Conservation (phyloP, 2,113 vertebrate genomes). For the Steatornis caripensis region DNA sequence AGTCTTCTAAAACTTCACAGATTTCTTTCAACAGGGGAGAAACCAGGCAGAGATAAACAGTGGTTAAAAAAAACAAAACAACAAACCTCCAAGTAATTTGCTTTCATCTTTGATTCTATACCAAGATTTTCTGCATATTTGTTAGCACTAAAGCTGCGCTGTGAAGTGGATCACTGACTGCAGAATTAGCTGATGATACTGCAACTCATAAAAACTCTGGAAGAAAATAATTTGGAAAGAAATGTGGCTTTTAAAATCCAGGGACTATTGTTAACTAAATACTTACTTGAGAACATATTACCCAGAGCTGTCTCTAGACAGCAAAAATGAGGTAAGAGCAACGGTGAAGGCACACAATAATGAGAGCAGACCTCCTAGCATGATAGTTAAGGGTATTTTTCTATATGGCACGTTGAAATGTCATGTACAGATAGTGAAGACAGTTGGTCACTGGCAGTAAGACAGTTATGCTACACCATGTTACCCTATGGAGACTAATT, state of each 20-base stretch:
- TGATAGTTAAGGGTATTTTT: not conserved
- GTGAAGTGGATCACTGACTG: not conserved
- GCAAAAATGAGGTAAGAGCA: not conserved
- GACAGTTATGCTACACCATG: rapidly evolving
- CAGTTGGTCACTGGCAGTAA: not conserved
- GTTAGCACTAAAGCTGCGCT: not conserved
- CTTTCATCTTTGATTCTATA: not conserved
- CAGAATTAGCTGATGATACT: not conserved
- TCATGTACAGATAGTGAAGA: not conserved
- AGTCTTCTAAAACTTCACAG: not conserved
- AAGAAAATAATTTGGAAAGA: not conserved
- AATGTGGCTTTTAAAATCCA: not conserved
- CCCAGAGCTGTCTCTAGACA: not conserved
- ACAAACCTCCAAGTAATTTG: not conserved
- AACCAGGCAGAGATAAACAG: not conserved
- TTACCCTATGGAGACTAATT: not conserved
- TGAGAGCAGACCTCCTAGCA: not conserved
- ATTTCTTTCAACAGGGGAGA: not conserved
- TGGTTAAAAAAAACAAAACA: not conserved
- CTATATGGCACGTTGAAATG: not conserved
- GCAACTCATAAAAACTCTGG: not conserved
- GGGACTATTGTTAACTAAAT: not conserved
- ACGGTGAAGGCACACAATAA: not conserved
- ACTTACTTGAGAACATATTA: not conserved
- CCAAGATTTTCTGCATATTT: not conserved